Evolutionary conservation across 2,888 invertebrate genomes (phyloP), one percentile per base, ranked within the genome.

Genomic region (Agonopterix alstromeriana): DNA sequence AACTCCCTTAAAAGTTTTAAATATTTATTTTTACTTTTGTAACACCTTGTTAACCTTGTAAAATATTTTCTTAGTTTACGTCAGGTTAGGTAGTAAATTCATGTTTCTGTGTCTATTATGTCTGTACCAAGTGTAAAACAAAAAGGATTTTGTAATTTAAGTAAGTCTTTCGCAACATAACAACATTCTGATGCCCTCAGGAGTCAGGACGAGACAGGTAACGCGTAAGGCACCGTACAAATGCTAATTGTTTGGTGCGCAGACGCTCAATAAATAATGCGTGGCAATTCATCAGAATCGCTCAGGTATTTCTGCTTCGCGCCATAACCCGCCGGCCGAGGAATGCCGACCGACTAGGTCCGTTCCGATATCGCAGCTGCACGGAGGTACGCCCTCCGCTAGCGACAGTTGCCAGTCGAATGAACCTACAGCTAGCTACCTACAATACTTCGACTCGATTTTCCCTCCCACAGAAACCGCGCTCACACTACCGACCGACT

Each of bases 221-320:
- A 38, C 5, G 10, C 3, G 11, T 4, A 42, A 11, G 11, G 42
- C 42, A 42, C 10, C 42, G 11, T n/a, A 42, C 42, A 50, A 54
- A 45, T 53, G 55, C 54, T 65, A 65, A 69, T 69, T 65, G 60
- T 66, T 60, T 49, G 57, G 48, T 50, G 50, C 54, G 60, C 58
- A 61, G 61, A 63, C 65, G 66, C 55, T 65, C 67, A 70, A 73
- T 77, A 77, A 81, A 78, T 77, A 80, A 79, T 73, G 69, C 65
- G 61, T 57, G 63, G 69, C 73, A 82, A 82, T 85, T 80, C 80
- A 79, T 84, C 80, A 77, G 74, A 77, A 79, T 67, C 70, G 73
- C 73, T 72, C 67, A 77, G 79, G 81, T 77, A 87, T 84, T 83
- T 79, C 67, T 73, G 77, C 77, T 82, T 85, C 80, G 82, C 83